Base-by-base conservation (phyloP, 2,797 vertebrate genomes). In the Varecia variegata region DNA sequence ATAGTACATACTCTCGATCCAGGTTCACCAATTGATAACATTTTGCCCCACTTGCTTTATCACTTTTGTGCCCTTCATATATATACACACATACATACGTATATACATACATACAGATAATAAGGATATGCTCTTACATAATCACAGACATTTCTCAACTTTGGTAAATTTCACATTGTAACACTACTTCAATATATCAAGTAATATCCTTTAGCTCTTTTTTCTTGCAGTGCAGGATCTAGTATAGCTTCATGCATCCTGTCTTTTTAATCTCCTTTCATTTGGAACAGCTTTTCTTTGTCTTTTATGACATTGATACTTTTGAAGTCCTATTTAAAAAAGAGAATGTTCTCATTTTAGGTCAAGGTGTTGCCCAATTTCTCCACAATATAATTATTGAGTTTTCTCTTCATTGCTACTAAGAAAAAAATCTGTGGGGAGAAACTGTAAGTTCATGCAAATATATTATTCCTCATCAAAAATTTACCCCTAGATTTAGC, bases 371-470 rank as follows among this genome's bases (percentile, higher is more conserved):
- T 94, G 50, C 40, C 52, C 86, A 68, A 27, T 88, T 81, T 79
- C 91, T 92, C 62, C 25, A 81, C 40, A 74, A 40, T 90, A 35
- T 35, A 95, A 80, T 92, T 92, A 52, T 45, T 35, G 67, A 11
- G 3, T 18, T 87, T 68, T 35, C 3, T 13, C n/a, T 67, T 92
- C 12, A 47, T 90, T 94, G 35, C 58, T 87, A 88, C 76, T 93
- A 85, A 90, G 88, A 90, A 82, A 79, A 79, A 60, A 92, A 56
- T 60, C 70, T 88, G 40, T 82, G 47, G 25, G 52, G n/a, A 88
- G 74, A 88, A 95, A 73, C 47, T 76, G 1, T 56, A 97, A 73
- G n/a, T 79, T 70, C 30, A 77, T 90, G 38, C 67, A 97, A 70
- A 81, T 43, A 80, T 70, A 40, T 58, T 88, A 79, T 10, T 94